Conservation (phyloP, 1,140 invertebrate species). For the Diorhabda carinulata region DNA sequence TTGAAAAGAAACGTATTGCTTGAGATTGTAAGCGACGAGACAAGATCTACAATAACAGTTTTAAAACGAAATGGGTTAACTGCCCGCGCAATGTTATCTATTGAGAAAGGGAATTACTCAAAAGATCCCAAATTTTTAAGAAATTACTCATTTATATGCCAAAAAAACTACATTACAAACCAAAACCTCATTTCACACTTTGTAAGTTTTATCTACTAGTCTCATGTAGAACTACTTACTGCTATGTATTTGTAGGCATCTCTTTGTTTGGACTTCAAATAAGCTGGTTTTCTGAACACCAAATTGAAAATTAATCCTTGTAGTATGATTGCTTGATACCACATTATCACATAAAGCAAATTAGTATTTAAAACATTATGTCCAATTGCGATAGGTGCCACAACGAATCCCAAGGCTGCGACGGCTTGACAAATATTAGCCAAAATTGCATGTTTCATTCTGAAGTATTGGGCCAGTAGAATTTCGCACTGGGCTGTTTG, state of each 20-base stretch:
- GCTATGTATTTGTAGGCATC: slow-evolving; percentile 34
- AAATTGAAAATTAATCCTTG: slow-evolving; percentile 37
- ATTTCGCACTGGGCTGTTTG: slow-evolving; percentile 40
- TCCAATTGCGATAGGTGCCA: slow-evolving; percentile 35
- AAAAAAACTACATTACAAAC: no score
- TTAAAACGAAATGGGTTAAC: no score
- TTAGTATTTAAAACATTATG: slow-evolving; percentile 32
- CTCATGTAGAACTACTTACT: slow-evolving; percentile 25
- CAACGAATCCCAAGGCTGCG: slow-evolving; percentile 35
- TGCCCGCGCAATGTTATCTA: no score
- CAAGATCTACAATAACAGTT: no score
- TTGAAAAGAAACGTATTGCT: no score
- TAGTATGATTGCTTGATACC: slow-evolving; percentile 43
- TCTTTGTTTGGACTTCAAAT: slow-evolving; percentile 36
- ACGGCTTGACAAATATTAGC: slow-evolving; percentile 31
- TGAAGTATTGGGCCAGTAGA: slow-evolving; percentile 43
- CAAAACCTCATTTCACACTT: no score
- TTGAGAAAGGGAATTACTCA: no score
- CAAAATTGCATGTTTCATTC: slow-evolving; percentile 36
- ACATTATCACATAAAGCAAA: slow-evolving; percentile 36
- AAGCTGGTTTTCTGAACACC: slow-evolving; percentile 40
- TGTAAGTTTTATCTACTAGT: no score
- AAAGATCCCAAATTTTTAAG: no score
- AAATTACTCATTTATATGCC: no score
- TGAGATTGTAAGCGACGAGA: no score